These are phyloP conservation scores for Aurelia sp. DNA, from an alignment of 30 jellyfish, hydroid and myxozoan species.

Conservation along the genomic window DNA sequence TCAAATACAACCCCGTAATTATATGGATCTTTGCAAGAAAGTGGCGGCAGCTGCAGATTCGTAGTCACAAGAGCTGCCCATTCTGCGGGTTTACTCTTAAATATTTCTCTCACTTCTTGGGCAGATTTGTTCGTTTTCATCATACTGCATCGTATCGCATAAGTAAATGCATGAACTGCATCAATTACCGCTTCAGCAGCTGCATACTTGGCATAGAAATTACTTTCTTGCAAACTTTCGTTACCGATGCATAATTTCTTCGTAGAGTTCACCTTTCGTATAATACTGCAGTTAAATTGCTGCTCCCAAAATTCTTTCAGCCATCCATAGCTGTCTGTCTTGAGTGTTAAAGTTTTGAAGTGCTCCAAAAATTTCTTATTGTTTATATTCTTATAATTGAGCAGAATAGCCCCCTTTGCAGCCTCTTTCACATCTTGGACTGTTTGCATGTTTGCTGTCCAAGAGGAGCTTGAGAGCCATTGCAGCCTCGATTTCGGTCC, in stretches of 20 bases:
- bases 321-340: conserved; percentile 39
- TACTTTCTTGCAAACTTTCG: conserved; percentile 16
- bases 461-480: conserved; percentile 42
- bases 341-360: conserved; percentile 31
- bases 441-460: conserved; percentile 44
- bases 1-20: not conserved
- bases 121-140: not conserved
- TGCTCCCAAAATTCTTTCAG: conserved; percentile 62
- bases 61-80: not conserved
- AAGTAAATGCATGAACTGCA: conserved; percentile 35
- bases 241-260: conserved; percentile 33
- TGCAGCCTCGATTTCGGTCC: conserved; percentile 2
- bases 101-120: not conserved
- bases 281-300: conserved; percentile 17
- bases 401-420: conserved; percentile 71
- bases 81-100: not conserved
- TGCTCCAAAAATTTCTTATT: conserved; percentile 10
- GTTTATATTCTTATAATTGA: conserved; percentile 8
- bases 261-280: not conserved
- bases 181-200: conserved; percentile 51
- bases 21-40: not conserved
- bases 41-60: not conserved
- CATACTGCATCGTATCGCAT: conserved; percentile 2
- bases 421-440: conserved; percentile 24
- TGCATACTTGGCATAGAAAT: conserved; percentile 30